Base-by-base conservation (phyloP, 1,140 invertebrate species). In the Yoshiicerus persimilis region DNA sequence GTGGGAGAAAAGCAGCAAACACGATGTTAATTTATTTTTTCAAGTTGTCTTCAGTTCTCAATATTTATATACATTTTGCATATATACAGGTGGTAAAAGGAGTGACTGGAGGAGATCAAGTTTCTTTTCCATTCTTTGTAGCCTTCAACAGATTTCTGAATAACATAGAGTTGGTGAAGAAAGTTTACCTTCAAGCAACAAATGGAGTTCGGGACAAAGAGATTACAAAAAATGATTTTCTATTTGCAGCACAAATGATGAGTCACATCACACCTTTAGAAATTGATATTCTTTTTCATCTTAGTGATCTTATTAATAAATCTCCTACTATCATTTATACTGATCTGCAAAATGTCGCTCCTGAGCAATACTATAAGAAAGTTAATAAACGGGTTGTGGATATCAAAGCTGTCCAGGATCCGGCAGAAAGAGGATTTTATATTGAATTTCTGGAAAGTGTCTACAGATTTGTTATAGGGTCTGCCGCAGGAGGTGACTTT, bases 261-360 rank as follows among this genome's bases (percentile, higher is more conserved):
- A 89, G 86, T 77, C 86, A 89, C 20, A 89, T 89, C 16, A 89
- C 86, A n/a, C 89, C 89, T 32, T 56, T 89, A 32, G 77, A 89
- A 64, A 77, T 88, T 9, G 86, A 89, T 34, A 89, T 89, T 66
- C 87, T 89, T 0, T 89, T 87, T 86, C 47, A 34, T 8, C 70
- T 89, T 16, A 84, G 75, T 36, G 56, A 77, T 38, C 66, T 89
- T 27, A 89, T 89, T 11, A 32, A 84, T 41, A 41, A 84, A 47
- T 80, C 84, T n/a, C 32, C 30, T 8, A 88, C 86, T 47, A 96
- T 99, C 90, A 95, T 97, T 23, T 99, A 98, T 93, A 96, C 96
- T 92, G 99, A 99, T 93, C 94, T 99, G 87, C 96, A 97, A 93
- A 94, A 95, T 87, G 97, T 99, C 91, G 97, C 98, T 38, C 89